Percentiles rank a stretch among this genome's conserved stretches.
These are phyloP conservation scores for Nasonia vitripennis DNA, from an alignment of 1,140 invertebrate species.

Conservation along the genomic window DNA sequence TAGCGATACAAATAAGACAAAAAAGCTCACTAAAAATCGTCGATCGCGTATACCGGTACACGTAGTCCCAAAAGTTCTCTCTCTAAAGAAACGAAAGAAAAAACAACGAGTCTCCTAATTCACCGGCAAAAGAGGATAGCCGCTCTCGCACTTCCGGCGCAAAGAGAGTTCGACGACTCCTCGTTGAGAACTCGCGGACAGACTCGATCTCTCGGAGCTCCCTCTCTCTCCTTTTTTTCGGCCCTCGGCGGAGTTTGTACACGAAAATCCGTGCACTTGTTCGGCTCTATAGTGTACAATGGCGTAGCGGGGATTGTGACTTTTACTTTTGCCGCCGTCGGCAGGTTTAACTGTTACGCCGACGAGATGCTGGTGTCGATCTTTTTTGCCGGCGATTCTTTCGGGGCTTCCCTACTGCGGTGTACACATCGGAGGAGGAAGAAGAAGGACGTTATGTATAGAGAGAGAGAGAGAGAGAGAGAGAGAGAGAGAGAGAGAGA, in stretches of 20 bases:
- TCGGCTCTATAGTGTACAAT: not conserved
- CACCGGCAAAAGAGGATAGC: slow-evolving; percentile 6
- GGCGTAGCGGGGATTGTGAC: not conserved
- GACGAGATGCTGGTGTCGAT: not conserved
- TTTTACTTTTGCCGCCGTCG: slow-evolving; percentile 36
- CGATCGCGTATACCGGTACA: too few relatives aligned
- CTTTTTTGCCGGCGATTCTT: not conserved
- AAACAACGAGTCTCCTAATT: slow-evolving; percentile 20
- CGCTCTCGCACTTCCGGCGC: slow-evolving; percentile 40
- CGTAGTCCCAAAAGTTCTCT: too few relatives aligned
- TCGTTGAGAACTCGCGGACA: not conserved
- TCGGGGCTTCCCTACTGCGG: not conserved
- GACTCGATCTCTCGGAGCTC: not conserved
- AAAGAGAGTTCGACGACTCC: slow-evolving; percentile 45
- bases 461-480: not conserved
- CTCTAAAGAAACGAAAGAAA: not conserved
- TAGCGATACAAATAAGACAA: not conserved
- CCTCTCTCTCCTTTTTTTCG: not conserved
- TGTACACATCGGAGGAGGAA: not conserved
- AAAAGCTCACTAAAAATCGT: not conserved
- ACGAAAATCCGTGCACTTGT: slow-evolving; percentile 9
- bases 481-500: not conserved
- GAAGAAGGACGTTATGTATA: not conserved
- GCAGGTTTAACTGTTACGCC: not conserved
- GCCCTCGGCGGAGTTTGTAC: not conserved